phyloP scores from a whole-genome alignment of 2,797 vertebrate genomes.

The Bradypus variegatus region DNA sequence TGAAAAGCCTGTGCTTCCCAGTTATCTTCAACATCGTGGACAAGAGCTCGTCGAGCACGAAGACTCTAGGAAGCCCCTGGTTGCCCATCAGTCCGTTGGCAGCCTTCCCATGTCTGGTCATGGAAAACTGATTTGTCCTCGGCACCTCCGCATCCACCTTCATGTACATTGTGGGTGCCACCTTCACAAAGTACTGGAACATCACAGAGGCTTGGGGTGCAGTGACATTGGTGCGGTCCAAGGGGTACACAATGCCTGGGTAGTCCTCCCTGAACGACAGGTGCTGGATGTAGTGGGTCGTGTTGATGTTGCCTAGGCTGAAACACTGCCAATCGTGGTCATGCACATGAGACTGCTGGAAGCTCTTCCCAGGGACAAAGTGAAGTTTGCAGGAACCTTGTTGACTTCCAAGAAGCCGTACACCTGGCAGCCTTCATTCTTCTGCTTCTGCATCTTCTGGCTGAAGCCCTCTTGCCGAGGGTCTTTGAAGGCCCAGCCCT shows the following conservation, averaged over 20 bases:
- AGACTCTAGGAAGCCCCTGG: constrained; percentile 96
- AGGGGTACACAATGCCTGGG: constrained; percentile 93
- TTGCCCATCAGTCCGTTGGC: constrained; percentile 94
- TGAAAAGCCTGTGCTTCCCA: constrained; percentile 90
- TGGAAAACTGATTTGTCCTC: constrained; percentile 98
- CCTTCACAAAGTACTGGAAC: constrained; percentile 99
- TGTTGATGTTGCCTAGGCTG: constrained; percentile 79
- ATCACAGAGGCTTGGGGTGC: constrained; percentile 98
- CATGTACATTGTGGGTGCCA: constrained; percentile 94
- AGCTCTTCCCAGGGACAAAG: too few relatives aligned
- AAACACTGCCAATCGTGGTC: too few relatives aligned
- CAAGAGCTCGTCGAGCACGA: constrained; percentile 94
- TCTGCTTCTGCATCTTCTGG: too few relatives aligned
- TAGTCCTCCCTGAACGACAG: constrained; percentile 97
- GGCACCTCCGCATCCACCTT: constrained; percentile 95
- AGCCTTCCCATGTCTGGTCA: constrained; percentile 96
- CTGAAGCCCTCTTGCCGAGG: too few relatives aligned
- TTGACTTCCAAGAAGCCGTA: too few relatives aligned
- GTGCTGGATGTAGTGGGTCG: constrained; percentile 94
- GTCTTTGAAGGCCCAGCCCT: too few relatives aligned
- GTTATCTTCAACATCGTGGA: constrained; percentile 99
- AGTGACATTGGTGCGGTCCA: constrained; percentile 87
- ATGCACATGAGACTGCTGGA: too few relatives aligned
- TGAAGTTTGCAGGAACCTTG: too few relatives aligned
- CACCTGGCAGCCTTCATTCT: too few relatives aligned